These are phyloP conservation scores for Virgularia gustaviana DNA, from an alignment of 92 coral and sea anemone genomes.

Conservation along the genomic window DNA sequence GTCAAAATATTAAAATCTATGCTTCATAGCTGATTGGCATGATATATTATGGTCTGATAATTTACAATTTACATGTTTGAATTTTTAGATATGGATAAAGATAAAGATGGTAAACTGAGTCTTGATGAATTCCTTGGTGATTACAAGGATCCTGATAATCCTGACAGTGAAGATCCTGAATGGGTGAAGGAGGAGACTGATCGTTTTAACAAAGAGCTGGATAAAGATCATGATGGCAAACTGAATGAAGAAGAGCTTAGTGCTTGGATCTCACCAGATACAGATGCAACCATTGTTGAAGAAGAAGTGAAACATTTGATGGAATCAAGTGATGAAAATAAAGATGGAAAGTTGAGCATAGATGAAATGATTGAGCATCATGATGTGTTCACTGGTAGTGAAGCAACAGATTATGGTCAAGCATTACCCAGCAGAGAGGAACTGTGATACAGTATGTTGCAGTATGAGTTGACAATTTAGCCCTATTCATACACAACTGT, in stretches of 20 bases:
- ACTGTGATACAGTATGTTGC: neutral
- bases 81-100: conserved; percentile 77
- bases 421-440: conserved; percentile 62
- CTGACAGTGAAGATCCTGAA: conserved; percentile 68
- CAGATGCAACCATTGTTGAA: conserved; percentile 75
- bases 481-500: no score
- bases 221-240: conserved; percentile 87
- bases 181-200: conserved; percentile 93
- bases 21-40: neutral
- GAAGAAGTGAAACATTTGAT: conserved; percentile 86
- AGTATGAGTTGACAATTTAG: no score
- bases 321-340: conserved; percentile 70
- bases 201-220: conserved; percentile 79
- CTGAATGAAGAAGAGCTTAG: conserved; percentile 78
- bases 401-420: conserved; percentile 97
- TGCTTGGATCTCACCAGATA: conserved; percentile 92
- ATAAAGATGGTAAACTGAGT: conserved; percentile 78
- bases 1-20: neutral
- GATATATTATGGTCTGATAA: no score
- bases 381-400: conserved; percentile 94
- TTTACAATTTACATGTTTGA: no score
- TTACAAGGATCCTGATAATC: conserved; percentile 66
- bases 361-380: conserved; percentile 80
- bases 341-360: conserved; percentile 80
- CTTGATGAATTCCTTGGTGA: conserved; percentile 93